Evolutionary conservation across 1,140 invertebrate genomes (phyloP).

Genomic region (Saxidomus purpurata): DNA sequence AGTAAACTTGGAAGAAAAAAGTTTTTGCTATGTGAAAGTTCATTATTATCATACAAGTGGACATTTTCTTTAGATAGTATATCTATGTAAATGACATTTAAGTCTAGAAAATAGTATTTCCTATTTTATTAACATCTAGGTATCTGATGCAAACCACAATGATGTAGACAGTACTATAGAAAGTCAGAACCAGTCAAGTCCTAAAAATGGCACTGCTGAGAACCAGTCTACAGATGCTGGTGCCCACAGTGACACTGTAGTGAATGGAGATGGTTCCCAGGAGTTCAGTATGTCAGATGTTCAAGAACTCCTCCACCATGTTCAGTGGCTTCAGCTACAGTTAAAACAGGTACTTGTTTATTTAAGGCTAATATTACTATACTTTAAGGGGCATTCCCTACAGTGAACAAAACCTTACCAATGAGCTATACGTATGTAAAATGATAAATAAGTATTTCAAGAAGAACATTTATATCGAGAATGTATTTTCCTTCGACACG

Average conservation of each 20-base stretch:
- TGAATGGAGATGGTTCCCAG: constrained; percentile 51
- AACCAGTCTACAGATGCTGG: neutral
- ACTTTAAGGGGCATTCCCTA: neutral
- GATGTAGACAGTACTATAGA: neutral
- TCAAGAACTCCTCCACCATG: constrained; percentile 76
- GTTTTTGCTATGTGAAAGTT: too few species aligned
- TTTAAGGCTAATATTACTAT: neutral
- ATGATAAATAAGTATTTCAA: too few species aligned
- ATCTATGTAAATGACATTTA: too few species aligned
- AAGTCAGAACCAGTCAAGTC: neutral
- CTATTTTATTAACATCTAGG: neutral
- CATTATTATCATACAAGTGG: too few species aligned
- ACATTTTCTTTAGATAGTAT: too few species aligned
- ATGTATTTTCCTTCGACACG: too few species aligned
- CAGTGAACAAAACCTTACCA: too few species aligned
- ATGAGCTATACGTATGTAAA: too few species aligned
- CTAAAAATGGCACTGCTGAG: neutral
- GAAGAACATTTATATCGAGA: too few species aligned
- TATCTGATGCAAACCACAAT: constrained; percentile 23
- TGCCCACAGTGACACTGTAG: constrained; percentile 63
- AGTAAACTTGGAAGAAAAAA: too few species aligned
- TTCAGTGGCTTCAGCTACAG: constrained; percentile 79
- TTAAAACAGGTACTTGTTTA: constrained; percentile 60
- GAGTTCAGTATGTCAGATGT: constrained; percentile 63
- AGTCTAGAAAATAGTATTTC: too few species aligned